Conservation (phyloP, 2,888 invertebrate genomes). For the Dendrolimus pini region DNA sequence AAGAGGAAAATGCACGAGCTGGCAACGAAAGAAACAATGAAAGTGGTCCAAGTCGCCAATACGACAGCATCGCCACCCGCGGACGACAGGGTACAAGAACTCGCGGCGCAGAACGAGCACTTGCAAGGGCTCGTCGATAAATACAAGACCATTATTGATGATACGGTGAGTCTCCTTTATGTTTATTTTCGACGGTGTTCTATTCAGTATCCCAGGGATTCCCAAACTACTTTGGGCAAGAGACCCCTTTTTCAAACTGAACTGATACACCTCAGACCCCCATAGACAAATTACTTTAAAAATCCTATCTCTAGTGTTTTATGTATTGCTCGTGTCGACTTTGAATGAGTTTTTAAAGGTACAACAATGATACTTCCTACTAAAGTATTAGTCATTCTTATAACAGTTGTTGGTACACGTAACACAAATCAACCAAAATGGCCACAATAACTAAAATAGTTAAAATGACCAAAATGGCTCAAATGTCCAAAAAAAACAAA, state of each 20-base stretch:
- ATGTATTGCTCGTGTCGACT: background rate
- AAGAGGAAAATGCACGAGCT: slow-evolving; percentile 31
- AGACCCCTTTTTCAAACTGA: too few species aligned
- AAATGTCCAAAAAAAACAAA: too few species aligned
- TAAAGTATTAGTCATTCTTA: too few species aligned
- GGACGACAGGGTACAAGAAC: slow-evolving; percentile 54
- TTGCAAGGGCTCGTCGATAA: slow-evolving; percentile 80
- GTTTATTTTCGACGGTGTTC: too few species aligned
- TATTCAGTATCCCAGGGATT: too few species aligned
- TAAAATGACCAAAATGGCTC: too few species aligned
- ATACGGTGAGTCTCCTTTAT: slow-evolving; percentile 78
- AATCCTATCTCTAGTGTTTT: background rate
- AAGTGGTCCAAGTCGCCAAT: background rate
- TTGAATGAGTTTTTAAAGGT: background rate
- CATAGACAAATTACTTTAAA: background rate
- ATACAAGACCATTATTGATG: slow-evolving; percentile 85
- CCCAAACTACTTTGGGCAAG: too few species aligned
- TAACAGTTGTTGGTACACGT: too few species aligned
- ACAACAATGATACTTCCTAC: too few species aligned
- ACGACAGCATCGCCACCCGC: slow-evolving; percentile 14
- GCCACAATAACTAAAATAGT: too few species aligned
- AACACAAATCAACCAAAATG: too few species aligned
- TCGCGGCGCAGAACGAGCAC: slow-evolving; percentile 78
- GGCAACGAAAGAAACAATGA: background rate
- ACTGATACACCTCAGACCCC: background rate